phyloP scores from a whole-genome alignment of 2,888 invertebrate species.

The Melanostoma mellinum region DNA sequence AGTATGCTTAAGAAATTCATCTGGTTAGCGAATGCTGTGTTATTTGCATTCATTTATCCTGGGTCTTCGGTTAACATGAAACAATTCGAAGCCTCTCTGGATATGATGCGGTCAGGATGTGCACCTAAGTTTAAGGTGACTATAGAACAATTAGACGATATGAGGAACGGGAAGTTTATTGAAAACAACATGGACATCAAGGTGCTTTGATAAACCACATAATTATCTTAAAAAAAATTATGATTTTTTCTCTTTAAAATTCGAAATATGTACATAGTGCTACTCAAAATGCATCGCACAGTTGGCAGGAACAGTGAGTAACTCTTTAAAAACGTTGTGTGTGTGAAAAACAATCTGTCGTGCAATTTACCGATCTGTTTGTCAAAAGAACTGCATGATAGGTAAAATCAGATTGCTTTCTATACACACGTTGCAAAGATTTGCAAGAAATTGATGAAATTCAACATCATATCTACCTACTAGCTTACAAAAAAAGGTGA shows the following conservation, averaged over 20 bases:
- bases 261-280: conserved; percentile 74
- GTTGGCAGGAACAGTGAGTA: conserved; percentile 78
- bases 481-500: conserved; percentile 79
- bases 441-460: neutral
- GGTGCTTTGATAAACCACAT: conserved; percentile 71
- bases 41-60: conserved; percentile 10
- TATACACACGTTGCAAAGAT: conserved; percentile 13
- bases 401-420: neutral
- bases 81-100: conserved; percentile 79
- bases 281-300: conserved; percentile 79
- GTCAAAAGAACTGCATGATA: too few species aligned
- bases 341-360: neutral
- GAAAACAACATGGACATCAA: conserved; percentile 77
- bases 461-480: conserved; percentile 11
- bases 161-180: conserved; percentile 77
- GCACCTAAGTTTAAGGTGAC: conserved; percentile 78
- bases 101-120: conserved; percentile 80
- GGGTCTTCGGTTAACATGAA: conserved; percentile 77
- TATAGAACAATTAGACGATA: conserved; percentile 75
- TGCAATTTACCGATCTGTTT: neutral
- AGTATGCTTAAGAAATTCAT: conserved; percentile 44
- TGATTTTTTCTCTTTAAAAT: conserved; percentile 25
- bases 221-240: neutral
- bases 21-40: conserved; percentile 9
- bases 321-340: neutral